Conservation (phyloP, 1,140 invertebrate genomes). For the Calycopis cecrops region DNA sequence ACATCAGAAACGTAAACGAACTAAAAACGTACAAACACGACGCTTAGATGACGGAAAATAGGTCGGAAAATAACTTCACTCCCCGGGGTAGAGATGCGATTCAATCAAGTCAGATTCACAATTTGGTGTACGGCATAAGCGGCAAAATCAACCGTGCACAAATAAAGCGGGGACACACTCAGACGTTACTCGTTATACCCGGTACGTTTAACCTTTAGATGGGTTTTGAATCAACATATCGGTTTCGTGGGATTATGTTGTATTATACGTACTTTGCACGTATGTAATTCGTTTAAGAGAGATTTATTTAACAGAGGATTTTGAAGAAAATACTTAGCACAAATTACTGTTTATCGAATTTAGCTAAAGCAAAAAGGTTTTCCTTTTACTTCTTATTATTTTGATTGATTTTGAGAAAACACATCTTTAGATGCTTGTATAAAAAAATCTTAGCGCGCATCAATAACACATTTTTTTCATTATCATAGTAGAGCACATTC, state of each 20-base stretch:
- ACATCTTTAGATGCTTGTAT: no score
- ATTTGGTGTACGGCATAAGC: constrained; percentile 48
- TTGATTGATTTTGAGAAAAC: no score
- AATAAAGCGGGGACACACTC: constrained; percentile 40
- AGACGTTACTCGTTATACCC: constrained; percentile 41
- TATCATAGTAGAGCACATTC: no score
- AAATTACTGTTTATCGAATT: no score
- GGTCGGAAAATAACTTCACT: constrained; percentile 65
- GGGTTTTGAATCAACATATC: constrained; percentile 36
- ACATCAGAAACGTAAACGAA: constrained; percentile 53
- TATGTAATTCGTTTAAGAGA: no score
- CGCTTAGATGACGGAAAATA: constrained; percentile 59
- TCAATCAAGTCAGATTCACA: constrained; percentile 70
- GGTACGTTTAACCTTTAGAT: constrained; percentile 38
- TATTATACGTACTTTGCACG: not conserved
- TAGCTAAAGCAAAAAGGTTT: no score
- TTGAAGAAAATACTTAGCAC: not conserved
- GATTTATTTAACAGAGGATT: not conserved
- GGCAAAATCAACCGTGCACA: constrained; percentile 38
- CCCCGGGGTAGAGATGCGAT: constrained; percentile 59
- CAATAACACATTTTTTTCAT: no score
- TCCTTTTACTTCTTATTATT: no score
- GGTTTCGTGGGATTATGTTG: not conserved
- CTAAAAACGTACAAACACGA: constrained; percentile 37
- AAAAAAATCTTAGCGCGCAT: no score